Evolutionary conservation across 2,888 invertebrate species (phyloP), one percentile per base, ranked within the genome.

Genomic region (Caenorhabditis wallacei): DNA sequence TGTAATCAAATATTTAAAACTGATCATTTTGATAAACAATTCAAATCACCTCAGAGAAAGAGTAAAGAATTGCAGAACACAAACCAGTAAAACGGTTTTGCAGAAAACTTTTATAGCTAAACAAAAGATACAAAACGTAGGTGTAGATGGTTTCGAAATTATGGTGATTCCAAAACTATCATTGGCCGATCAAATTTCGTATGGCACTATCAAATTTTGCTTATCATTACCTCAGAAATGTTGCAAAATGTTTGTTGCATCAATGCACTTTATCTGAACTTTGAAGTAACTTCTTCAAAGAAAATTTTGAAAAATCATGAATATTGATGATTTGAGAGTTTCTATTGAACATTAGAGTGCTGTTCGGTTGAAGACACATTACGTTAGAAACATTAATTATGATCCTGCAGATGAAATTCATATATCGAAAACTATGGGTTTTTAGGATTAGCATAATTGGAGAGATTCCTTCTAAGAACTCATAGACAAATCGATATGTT

Each of bases 201-300:
- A 64, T 51, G 51, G 64, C 51, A 51, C 30, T 13, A 51, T 48
- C 64, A 64, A n/a, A n/a, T 48, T 48, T 64, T 26, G 48, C 64
- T 64, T 64, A 64, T 64, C 64, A 53, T 24, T 48, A 18, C 46
- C 18, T 18, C 53, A 24, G 26, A 64, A 64, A 35, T 64, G 64
- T 64, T 64, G 64, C 64, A 64, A 51, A 64, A 10, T 64, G 64
- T 64, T 64, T 64, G 61, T 43, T 51, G 48, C 64, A 51, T 51
- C 64, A 64, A 5, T 64, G 64, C 20, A 64, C 64, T 64, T 48
- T 64, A 11, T 48, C 18, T 48, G 64, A 64, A 18, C 64, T 64
- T 64, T 63, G 1, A 37, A 59, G 37, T 40, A 20, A 22, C 10
- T 57, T 30, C 30, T 30, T 30, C 8, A 8, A 8, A 30, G 30